A percentile compares a stretch with the other conserved stretches of the same genome.
Evolutionary conservation across 2,888 invertebrate species (phyloP).

Genomic region (Eubasilissa splendida): DNA sequence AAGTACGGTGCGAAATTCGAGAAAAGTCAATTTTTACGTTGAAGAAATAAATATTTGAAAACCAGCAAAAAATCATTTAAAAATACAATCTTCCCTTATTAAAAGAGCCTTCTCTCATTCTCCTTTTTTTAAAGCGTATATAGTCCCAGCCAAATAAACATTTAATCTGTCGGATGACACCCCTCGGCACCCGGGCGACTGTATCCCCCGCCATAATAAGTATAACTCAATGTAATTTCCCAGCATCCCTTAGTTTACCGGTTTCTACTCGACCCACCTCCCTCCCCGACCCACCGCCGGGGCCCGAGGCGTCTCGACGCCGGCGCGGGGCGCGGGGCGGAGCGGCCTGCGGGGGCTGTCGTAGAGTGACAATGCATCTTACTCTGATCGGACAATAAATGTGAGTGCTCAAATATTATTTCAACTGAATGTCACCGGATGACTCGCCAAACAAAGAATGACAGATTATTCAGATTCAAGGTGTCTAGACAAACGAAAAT

Average conservation of each 20-base stretch:
- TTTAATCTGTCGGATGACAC: constrained; percentile 27
- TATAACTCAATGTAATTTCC: constrained; percentile 46
- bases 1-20: not conserved
- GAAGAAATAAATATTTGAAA: not conserved
- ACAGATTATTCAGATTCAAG: no score
- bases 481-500: no score
- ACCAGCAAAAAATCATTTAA: not conserved
- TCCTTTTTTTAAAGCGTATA: no score
- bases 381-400: not conserved
- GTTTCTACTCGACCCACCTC: constrained; percentile 17
- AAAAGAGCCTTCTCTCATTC: no score
- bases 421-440: no score
- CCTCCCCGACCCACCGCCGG: not conserved
- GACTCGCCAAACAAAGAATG: no score
- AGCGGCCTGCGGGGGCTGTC: not conserved
- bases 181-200: not conserved
- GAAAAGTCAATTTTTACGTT: not conserved
- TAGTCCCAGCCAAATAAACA: constrained; percentile 5
- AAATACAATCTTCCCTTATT: not conserved
- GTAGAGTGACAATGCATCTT: not conserved
- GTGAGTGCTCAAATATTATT: no score
- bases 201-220: constrained; percentile 39
- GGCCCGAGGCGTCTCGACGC: constrained; percentile 34
- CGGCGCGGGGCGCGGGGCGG: not conserved
- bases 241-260: constrained; percentile 46